Base-by-base conservation (phyloP, 2,113 vertebrate genomes). In the Agelaius tricolor region DNA sequence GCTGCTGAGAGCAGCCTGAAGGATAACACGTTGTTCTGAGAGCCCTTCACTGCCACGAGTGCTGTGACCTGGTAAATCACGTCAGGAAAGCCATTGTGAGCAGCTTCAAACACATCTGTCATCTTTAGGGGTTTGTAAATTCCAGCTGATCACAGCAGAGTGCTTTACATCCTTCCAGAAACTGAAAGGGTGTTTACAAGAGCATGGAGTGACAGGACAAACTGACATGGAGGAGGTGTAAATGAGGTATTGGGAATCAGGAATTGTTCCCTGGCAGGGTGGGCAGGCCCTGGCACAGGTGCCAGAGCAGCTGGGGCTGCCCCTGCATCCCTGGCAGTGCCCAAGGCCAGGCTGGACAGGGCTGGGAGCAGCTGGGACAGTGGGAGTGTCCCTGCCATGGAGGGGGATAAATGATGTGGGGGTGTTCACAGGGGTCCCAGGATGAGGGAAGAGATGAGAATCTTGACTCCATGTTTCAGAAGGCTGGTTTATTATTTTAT, bases 41-140 rank as follows among this genome's bases (percentile, higher is more conserved):
- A 75, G 66, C 28, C 7, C 54, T 91, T 87, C 83, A 57, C 54
- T 92, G 87, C 90, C 6, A 0, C 15, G 23, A 68, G 75, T 87
- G 90, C 95, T 86, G 58, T 91, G 96, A 95, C 68, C 95, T 94
- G 84, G 91, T 76, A 95, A 97, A 97, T 96, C 94, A 68, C 0
- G 26, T 96, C 95, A 97, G 88, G 54, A 94, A 87, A 75, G 37
- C 37, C 67, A 41, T 67, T 92, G 6, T 95, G 96, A 96, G 91
- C 96, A 96, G 81, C 96, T 97, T 97, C 97, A 96, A 97, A 97
- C 90, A 57, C 19, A 5, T 66, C 63, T 89, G 73, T 74, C 58
- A 88, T 87, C 81, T 81, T 33, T 17, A 63, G n/a, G 62, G 68
- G 47, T 92, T 82, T 4, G 2, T 67, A 33, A 77, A 77, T 92